Percentiles rank a stretch among this genome's conserved stretches.
Conservation (phyloP, 2,888 invertebrate genomes). For the Dynastes hyllus region DNA sequence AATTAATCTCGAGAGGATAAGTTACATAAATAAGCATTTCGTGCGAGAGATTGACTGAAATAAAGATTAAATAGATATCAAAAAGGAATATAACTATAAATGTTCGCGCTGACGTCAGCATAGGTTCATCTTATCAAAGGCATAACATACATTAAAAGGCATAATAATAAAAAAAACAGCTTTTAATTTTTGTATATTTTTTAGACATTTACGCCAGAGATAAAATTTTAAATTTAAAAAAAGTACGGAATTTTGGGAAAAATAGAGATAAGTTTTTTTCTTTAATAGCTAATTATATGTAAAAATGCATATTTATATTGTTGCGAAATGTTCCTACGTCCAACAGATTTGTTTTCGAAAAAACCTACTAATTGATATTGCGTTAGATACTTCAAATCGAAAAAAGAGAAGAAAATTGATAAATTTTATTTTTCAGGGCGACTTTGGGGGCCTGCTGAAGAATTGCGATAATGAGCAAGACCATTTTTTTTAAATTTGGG, state of each 20-base stretch:
- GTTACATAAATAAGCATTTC: conserved; percentile 27
- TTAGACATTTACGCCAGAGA: conserved; percentile 21
- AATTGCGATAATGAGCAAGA: too few relatives aligned
- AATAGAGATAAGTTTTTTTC: conserved; percentile 35
- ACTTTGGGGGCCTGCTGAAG: too few relatives aligned
- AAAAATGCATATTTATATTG: conserved; percentile 9
- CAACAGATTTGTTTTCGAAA: neutral
- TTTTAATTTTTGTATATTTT: conserved; percentile 31
- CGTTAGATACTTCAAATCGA: too few relatives aligned
- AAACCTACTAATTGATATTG: neutral
- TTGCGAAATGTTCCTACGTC: conserved; percentile 5
- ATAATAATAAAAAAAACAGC: conserved; percentile 44
- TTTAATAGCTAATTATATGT: conserved; percentile 32
- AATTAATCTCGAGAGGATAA: conserved; percentile 31
- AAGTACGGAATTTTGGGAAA: conserved; percentile 6
- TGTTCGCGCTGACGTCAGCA: conserved; percentile 36
- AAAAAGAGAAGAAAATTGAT: neutral
- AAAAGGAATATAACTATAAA: conserved; percentile 28
- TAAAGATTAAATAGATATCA: conserved; percentile 39
- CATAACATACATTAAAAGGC: conserved; percentile 26
- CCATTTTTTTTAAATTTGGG: too few relatives aligned
- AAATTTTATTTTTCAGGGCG: neutral
- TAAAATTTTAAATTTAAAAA: conserved; percentile 47
- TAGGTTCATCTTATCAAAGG: conserved; percentile 41
- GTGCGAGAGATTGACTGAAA: conserved; percentile 34